These are phyloP conservation scores for Blastobasis adustella DNA, from an alignment of 2,888 invertebrate genomes.

Conservation along the genomic window DNA sequence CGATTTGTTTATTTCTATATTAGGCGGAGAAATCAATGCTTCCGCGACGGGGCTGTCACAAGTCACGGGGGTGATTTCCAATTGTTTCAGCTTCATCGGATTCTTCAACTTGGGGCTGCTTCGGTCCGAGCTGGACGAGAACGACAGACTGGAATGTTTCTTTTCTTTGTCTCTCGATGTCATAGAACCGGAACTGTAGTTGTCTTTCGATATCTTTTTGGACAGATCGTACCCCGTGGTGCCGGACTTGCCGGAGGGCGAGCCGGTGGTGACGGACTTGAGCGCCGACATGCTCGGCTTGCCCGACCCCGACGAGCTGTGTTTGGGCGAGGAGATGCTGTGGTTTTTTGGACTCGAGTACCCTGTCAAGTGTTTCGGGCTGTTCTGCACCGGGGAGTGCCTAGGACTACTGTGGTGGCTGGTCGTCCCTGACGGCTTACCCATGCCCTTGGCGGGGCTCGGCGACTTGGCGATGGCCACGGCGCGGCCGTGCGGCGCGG, in stretches of 20 bases:
- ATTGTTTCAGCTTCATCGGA: conserved; percentile 79
- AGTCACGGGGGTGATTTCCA: conserved; percentile 76
- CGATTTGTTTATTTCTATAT: conserved; percentile 75
- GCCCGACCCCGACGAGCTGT: conserved; percentile 82
- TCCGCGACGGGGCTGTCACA: conserved; percentile 63
- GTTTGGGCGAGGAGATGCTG: conserved; percentile 87
- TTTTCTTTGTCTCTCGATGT: conserved; percentile 72
- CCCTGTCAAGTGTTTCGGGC: conserved; percentile 82
- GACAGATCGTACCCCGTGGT: conserved; percentile 70
- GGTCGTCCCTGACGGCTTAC: conserved; percentile 67
- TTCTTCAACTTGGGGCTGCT: conserved; percentile 81
- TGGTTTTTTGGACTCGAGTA: conserved; percentile 87
- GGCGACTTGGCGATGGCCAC: conserved; percentile 78
- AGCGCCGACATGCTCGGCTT: conserved; percentile 93
- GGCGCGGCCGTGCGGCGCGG: conserved; percentile 74
- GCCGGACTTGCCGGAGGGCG: conserved; percentile 78
- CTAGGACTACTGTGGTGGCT: conserved; percentile 80
- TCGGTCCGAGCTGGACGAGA: conserved; percentile 66
- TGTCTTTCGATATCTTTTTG: conserved; percentile 72
- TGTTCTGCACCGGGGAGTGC: conserved; percentile 84
- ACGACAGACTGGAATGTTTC: conserved; percentile 66
- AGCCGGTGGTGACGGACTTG: conserved; percentile 83
- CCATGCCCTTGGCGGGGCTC: conserved; percentile 49
- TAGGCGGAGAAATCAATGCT: conserved; percentile 65
- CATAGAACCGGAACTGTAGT: conserved; percentile 52